A percentile compares a stretch with the other conserved stretches of the same genome.
These are phyloP conservation scores for Cyanoramphus novaezelandiae DNA, from an alignment of 2,113 vertebrate species.

Conservation along the genomic window DNA sequence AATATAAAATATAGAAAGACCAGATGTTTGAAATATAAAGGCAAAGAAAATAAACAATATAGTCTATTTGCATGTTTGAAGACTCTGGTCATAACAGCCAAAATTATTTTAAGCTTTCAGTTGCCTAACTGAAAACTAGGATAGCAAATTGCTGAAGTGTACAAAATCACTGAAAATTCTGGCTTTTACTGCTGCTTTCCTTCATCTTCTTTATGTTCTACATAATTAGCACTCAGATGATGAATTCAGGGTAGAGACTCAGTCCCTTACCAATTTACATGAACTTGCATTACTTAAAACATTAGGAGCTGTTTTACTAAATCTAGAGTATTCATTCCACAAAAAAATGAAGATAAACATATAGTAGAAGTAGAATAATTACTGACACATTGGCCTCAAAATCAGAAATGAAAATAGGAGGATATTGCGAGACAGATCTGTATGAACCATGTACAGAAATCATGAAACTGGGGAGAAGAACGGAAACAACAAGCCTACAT, in stretches of 20 bases:
- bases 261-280: background rate
- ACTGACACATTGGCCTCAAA: background rate
- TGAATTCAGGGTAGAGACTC: background rate
- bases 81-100: background rate
- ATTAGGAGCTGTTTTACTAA: background rate
- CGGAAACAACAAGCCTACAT: background rate
- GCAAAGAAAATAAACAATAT: background rate
- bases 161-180: background rate
- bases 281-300: background rate
- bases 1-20: background rate
- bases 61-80: background rate
- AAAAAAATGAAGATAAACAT: background rate
- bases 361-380: background rate
- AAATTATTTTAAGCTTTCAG: background rate
- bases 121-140: background rate
- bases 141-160: background rate
- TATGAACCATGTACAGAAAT: background rate
- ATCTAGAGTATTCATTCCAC: background rate
- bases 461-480: background rate
- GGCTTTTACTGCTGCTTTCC: background rate
- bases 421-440: background rate
- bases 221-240: background rate
- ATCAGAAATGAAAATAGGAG: background rate
- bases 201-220: background rate
- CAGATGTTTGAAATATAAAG: background rate